These are phyloP conservation scores for Rafetus swinhoei DNA, from an alignment of 2,113 vertebrate species.

Conservation along the genomic window DNA sequence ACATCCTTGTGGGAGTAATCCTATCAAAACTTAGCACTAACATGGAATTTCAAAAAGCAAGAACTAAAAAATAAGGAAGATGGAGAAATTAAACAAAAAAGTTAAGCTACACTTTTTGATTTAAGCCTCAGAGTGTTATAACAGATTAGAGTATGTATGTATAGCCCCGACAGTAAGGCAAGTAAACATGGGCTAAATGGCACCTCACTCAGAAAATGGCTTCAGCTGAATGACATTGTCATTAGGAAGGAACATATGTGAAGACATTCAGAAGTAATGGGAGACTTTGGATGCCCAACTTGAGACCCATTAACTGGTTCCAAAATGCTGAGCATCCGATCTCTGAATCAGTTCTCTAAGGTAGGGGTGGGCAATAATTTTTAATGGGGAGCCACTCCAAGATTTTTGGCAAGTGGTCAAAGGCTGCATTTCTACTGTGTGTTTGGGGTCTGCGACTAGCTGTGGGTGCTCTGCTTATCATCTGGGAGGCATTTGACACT, in stretches of 20 bases:
- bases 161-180: background rate
- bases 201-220: background rate
- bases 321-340: background rate
- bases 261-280: too few relatives aligned
- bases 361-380: too few relatives aligned
- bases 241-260: background rate
- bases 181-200: background rate
- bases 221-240: too few relatives aligned
- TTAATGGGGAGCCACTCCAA: too few relatives aligned
- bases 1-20: background rate
- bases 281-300: background rate
- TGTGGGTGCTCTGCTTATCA: too few relatives aligned
- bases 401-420: too few relatives aligned
- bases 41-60: background rate
- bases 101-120: background rate
- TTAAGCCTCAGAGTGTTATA: background rate
- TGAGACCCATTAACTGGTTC: background rate
- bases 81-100: background rate
- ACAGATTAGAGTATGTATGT: too few relatives aligned
- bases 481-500: too few relatives aligned
- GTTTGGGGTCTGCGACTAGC: too few relatives aligned
- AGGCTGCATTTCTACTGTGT: too few relatives aligned
- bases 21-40: background rate
- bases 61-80: background rate
- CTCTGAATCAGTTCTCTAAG: background rate